Percentiles rank a stretch among this genome's conserved stretches.
Evolutionary conservation across 2,888 invertebrate genomes (phyloP).

Genomic region (Digitonthophagus gazella): DNA sequence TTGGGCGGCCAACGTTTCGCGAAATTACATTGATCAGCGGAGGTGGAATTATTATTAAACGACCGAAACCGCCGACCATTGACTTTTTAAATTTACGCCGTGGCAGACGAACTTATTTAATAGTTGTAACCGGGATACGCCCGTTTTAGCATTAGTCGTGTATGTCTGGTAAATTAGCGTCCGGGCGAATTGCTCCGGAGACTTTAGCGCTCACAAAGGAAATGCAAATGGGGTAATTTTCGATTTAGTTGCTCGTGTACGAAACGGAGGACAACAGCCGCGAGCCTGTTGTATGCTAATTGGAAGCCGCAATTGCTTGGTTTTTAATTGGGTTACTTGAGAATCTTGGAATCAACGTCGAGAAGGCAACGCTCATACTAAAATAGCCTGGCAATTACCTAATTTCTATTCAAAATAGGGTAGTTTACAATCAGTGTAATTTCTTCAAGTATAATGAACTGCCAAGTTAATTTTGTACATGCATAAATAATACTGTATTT

Average conservation of each 20-base stretch:
- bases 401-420: background rate
- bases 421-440: background rate
- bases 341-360: background rate
- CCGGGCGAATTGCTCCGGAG: conserved; percentile 7
- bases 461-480: too few species aligned
- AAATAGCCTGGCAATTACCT: background rate
- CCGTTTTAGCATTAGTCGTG: conserved; percentile 1
- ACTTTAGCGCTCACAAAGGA: conserved; percentile 14
- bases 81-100: too few species aligned
- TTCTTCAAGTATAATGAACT: background rate
- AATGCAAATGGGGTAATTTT: conserved; percentile 16
- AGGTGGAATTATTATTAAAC: conserved; percentile 2
- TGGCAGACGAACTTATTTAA: background rate
- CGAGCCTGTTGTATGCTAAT: conserved; percentile 11
- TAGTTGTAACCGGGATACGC: background rate
- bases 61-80: background rate
- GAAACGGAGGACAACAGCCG: background rate
- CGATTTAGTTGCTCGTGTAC: conserved; percentile 9
- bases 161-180: conserved; percentile 4
- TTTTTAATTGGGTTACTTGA: conserved; percentile 13
- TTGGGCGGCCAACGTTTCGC: conserved; percentile 2
- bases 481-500: too few species aligned
- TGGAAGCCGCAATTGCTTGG: conserved; percentile 7
- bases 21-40: conserved; percentile 14
- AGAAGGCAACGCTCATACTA: background rate